Percentiles rank a stretch among this genome's conserved stretches.
Evolutionary conservation across 2,888 invertebrate species (phyloP).

Genomic region (Trachelus iudaicus): DNA sequence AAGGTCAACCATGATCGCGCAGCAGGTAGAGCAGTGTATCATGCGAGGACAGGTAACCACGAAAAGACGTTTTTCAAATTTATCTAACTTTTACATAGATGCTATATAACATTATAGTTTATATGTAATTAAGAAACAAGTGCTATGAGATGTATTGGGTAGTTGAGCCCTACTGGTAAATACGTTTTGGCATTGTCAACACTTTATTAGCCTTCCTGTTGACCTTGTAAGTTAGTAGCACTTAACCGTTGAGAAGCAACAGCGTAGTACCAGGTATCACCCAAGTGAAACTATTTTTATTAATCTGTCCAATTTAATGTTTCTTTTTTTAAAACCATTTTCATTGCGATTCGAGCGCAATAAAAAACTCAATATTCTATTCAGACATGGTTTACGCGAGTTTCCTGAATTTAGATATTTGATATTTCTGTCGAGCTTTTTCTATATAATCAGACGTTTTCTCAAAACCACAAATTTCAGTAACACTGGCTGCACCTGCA

Average conservation of each 20-base stretch:
- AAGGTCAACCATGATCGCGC: constrained; percentile 25
- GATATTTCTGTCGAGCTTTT: not conserved
- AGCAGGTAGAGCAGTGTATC: constrained; percentile 1
- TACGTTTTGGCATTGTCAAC: not conserved
- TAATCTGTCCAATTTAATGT: not conserved
- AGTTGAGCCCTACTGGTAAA: not conserved
- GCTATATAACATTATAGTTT: not conserved
- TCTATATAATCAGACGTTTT: not conserved
- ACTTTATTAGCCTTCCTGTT: not conserved
- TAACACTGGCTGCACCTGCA: not conserved
- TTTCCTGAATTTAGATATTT: not conserved
- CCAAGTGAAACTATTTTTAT: not conserved
- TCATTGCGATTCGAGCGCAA: not conserved
- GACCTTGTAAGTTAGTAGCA: not conserved
- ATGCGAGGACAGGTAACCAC: not conserved
- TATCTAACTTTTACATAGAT: not conserved
- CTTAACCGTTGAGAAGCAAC: not conserved
- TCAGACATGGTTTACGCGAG: not conserved
- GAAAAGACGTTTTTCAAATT: not conserved
- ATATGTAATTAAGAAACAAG: not conserved
- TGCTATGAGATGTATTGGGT: not conserved
- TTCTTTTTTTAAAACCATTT: not conserved
- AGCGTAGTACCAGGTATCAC: not conserved
- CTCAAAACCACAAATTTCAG: not conserved
- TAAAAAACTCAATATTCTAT: not conserved